phyloP scores from a whole-genome alignment of 2,888 invertebrate species.

The Lacanobia oleracea region DNA sequence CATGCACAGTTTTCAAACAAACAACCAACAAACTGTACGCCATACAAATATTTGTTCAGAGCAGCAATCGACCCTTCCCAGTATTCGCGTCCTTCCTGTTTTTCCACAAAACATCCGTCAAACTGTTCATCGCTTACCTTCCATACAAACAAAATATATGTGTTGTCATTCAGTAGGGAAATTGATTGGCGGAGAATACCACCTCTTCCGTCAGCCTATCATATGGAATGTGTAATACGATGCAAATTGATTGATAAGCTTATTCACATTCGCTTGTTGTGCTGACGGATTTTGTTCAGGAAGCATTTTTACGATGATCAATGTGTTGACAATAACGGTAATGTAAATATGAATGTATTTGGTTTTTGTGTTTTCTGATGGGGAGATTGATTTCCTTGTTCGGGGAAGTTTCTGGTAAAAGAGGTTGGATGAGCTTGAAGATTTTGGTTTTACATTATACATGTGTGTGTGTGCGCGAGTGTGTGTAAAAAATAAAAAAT shows the following conservation, averaged over 20 bases:
- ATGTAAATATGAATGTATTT: neutral
- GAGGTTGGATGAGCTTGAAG: neutral
- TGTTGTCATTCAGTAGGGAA: slow-evolving; percentile 2
- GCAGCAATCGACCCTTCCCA: neutral
- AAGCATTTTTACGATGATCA: slow-evolving; percentile 25
- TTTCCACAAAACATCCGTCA: slow-evolving; percentile 10
- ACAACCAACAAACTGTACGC: neutral
- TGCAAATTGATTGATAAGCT: slow-evolving; percentile 46
- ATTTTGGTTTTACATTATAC: neutral
- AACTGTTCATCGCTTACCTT: neutral
- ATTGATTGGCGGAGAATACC: slow-evolving; percentile 39
- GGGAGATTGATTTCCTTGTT: neutral
- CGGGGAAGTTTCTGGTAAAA: neutral
- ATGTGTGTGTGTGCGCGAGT: no score
- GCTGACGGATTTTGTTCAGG: slow-evolving; percentile 4
- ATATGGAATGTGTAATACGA: slow-evolving; percentile 21
- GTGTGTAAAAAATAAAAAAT: no score
- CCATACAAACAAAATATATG: no score
- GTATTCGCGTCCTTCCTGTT: neutral
- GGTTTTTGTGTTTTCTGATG: neutral
- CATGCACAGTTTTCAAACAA: neutral
- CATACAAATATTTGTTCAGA: slow-evolving; percentile 7
- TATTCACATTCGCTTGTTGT: slow-evolving; percentile 7
- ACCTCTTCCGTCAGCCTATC: slow-evolving; percentile 22
- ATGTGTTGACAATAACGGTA: slow-evolving; percentile 4